A percentile compares a stretch with the other conserved stretches of the same genome.
phyloP scores from a whole-genome alignment of 1,140 invertebrate species.

The Drosophila tropicalis region DNA sequence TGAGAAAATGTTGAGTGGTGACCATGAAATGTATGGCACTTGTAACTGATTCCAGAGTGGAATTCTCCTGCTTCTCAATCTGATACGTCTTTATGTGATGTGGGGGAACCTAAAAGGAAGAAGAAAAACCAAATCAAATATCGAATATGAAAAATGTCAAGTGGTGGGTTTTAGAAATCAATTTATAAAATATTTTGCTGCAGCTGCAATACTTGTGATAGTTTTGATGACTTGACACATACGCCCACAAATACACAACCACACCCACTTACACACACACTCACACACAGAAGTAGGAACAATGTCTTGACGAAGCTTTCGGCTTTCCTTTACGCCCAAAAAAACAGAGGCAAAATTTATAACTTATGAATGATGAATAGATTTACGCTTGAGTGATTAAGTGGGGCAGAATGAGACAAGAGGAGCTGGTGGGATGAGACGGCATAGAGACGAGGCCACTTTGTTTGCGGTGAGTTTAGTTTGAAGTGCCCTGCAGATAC shows the following conservation, averaged over 20 bases:
- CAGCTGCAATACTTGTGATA: slow-evolving; percentile 44
- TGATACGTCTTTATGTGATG: slow-evolving; percentile 80
- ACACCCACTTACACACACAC: slow-evolving; percentile 8
- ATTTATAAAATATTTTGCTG: slow-evolving; percentile 66
- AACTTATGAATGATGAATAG: slow-evolving; percentile 82
- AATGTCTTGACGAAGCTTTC: slow-evolving; percentile 29
- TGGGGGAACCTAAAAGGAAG: slow-evolving; percentile 64
- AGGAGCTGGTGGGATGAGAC: too few species aligned
- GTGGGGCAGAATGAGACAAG: slow-evolving; percentile 55
- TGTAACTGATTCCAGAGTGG: slow-evolving; percentile 75
- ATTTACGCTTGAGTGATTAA: slow-evolving; percentile 82
- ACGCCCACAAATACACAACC: slow-evolving; percentile 1
- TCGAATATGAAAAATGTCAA: slow-evolving; percentile 55
- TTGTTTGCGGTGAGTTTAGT: slow-evolving; percentile 82
- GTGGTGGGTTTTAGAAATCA: slow-evolving; percentile 58
- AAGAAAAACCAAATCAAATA: slow-evolving; percentile 16
- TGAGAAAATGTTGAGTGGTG: slow-evolving; percentile 84
- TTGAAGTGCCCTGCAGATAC: slow-evolving; percentile 77
- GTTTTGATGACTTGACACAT: slow-evolving; percentile 15
- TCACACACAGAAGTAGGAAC: slow-evolving; percentile 1
- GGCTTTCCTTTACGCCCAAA: slow-evolving; percentile 48
- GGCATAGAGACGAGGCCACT: slow-evolving; percentile 70
- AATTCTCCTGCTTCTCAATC: slow-evolving; percentile 73
- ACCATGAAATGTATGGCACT: slow-evolving; percentile 84
- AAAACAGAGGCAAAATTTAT: slow-evolving; percentile 76